Evolutionary conservation across 2,888 invertebrate species (phyloP), one percentile per base, ranked within the genome.

Genomic region (Noctua janthe): DNA sequence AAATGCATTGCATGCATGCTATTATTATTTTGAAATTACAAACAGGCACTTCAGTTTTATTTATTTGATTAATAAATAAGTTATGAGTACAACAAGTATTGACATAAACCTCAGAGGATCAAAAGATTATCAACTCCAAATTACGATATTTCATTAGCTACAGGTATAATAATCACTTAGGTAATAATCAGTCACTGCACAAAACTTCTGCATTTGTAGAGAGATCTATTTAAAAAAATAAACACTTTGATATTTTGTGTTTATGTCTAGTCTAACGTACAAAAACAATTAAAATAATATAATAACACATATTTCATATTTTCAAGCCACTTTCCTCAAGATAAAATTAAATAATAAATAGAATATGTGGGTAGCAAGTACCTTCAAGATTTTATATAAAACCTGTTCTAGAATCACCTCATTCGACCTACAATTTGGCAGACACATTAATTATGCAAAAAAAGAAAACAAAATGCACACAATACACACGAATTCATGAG

Each of bases 331-430:
- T 77, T 78, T 78, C 84, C 85, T 85, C 13, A 76, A 54, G 39
- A 56, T 74, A 59, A 59, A 78, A 70, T 73, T 59, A 56, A 74
- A 72, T 79, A 78, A 66, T 85, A 74, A 69, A 74, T 69, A n/a
- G 20, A 23, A 74, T 81, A 64, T 79, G 86, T 82, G 87, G 86
- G 86, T 86, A 86, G 84, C 59, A 72, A 73, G 23, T 20, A 56
- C 15, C 15, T 71, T 20, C 23, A 23, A 3, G n/a, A 56, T 56
- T 76, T 15, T 47, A 23, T 17, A 54, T 49, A 74, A 76, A 87
- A 87, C 86, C 74, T 43, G 70, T 84, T 87, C 20, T 66, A 51
- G 6, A 78, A 35, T 76, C 49, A 67, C 29, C 67, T 82, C 17
- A 72, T 64, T 56, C 62, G 70, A 77, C 75, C 56, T 77, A 74